A percentile compares a stretch with the other conserved stretches of the same genome.
Conservation (phyloP, 2,113 vertebrate species). For the Aythya baeri region DNA sequence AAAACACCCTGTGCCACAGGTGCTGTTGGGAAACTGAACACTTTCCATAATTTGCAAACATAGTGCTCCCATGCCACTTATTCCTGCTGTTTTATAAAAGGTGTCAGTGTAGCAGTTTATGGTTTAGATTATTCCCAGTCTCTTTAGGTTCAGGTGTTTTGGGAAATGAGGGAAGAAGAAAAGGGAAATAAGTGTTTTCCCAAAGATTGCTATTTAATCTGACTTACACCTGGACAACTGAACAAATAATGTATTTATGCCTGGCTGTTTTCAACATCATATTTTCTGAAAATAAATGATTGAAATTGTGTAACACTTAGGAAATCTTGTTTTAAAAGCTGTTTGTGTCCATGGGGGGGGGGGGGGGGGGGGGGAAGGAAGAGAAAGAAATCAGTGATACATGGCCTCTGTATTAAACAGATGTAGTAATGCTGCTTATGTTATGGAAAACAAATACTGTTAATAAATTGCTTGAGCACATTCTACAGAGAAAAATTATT, state of each 20-base stretch:
- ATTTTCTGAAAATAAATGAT: neutral
- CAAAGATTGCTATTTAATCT: neutral
- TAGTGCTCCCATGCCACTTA: neutral
- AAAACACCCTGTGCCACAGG: neutral
- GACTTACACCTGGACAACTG: neutral
- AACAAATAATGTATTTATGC: neutral
- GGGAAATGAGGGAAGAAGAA: neutral
- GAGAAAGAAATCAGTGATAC: no score
- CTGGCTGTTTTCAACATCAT: neutral
- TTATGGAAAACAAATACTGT: neutral
- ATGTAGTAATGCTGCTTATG: neutral
- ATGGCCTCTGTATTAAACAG: neutral
- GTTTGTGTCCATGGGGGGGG: neutral
- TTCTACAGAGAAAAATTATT: neutral
- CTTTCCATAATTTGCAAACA: neutral
- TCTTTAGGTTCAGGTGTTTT: neutral
- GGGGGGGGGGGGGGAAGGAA: no score
- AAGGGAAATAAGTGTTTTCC: neutral
- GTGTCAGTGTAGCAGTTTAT: neutral
- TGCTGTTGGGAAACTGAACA: neutral
- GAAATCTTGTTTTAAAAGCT: neutral
- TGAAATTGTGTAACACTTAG: neutral
- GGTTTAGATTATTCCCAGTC: neutral
- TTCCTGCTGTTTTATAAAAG: neutral
- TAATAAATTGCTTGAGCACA: neutral